A percentile compares a stretch with the other conserved stretches of the same genome.
phyloP scores from a whole-genome alignment of 30 jellyfish, hydroid and myxozoan genomes.

The Cassiopea andromeda region DNA sequence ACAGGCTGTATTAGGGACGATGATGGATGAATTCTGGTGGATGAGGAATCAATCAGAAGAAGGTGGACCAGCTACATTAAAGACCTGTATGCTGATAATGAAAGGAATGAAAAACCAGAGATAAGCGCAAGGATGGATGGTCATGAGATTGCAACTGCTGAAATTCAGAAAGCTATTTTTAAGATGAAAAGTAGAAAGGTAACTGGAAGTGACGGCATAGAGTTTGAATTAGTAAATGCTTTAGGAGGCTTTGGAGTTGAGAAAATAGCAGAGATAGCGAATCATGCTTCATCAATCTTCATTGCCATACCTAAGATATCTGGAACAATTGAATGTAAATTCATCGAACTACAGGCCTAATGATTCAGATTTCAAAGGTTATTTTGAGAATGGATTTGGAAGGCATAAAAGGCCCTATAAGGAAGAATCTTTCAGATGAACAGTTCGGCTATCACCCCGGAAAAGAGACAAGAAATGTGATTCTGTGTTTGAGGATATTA shows the following conservation, averaged over 20 bases:
- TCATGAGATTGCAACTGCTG: background rate
- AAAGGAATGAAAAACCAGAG: constrained; percentile 9
- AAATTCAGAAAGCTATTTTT: constrained; percentile 5
- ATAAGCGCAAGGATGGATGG: constrained; percentile 10
- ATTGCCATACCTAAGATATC: constrained; percentile 6
- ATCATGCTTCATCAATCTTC: constrained; percentile 15
- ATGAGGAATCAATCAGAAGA: constrained; percentile 27
- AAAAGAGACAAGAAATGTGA: no score
- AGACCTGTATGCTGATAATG: constrained; percentile 12
- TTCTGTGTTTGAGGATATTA: no score
- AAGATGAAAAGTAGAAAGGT: constrained; percentile 44
- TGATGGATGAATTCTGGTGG: constrained; percentile 37
- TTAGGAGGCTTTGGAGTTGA: constrained; percentile 25
- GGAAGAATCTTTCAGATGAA: constrained; percentile 30
- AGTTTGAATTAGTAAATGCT: background rate
- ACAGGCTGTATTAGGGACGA: constrained; percentile 22
- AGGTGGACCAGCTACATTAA: constrained; percentile 38
- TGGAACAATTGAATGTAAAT: constrained; percentile 2
- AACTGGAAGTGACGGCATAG: constrained; percentile 1
- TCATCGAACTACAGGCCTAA: background rate
- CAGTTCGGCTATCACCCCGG: background rate
- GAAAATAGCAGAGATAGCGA: constrained; percentile 2
- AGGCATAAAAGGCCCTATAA: background rate
- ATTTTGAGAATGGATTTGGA: background rate
- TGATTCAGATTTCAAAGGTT: background rate